These are phyloP conservation scores for Brienomyrus longianalis DNA, from an alignment of 2,113 vertebrate species.

Conservation along the genomic window DNA sequence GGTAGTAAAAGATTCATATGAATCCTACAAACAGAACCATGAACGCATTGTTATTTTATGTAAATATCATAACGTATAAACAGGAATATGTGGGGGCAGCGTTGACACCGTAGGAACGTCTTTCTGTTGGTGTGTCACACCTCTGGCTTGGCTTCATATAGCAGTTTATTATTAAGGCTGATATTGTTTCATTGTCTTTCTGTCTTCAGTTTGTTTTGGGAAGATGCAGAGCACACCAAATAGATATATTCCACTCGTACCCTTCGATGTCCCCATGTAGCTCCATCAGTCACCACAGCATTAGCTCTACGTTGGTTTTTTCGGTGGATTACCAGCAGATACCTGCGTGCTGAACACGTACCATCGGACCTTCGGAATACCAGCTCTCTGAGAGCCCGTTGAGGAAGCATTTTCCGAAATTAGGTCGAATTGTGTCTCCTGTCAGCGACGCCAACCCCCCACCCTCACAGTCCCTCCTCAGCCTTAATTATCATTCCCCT, in stretches of 20 bases:
- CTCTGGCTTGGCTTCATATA: background rate
- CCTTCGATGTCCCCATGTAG: background rate
- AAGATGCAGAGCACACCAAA: background rate
- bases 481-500: slow-evolving; percentile 43
- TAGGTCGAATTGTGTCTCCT: slow-evolving; percentile 59
- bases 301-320: background rate
- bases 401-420: slow-evolving; percentile 39
- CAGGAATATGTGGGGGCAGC: background rate
- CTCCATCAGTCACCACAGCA: background rate
- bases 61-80: background rate
- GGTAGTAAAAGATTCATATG: background rate
- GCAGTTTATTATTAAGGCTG: background rate
- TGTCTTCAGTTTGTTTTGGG: background rate
- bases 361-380: background rate
- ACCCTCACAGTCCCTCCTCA: slow-evolving; percentile 27
- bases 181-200: background rate
- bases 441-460: slow-evolving; percentile 24
- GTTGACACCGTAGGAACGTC: background rate
- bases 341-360: background rate
- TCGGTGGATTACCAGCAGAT: background rate
- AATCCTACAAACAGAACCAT: background rate
- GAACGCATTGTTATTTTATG: background rate
- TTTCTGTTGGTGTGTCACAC: background rate
- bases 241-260: background rate
- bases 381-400: background rate